phyloP scores from a whole-genome alignment of 2,113 vertebrate genomes.

The Azemiops feae region DNA sequence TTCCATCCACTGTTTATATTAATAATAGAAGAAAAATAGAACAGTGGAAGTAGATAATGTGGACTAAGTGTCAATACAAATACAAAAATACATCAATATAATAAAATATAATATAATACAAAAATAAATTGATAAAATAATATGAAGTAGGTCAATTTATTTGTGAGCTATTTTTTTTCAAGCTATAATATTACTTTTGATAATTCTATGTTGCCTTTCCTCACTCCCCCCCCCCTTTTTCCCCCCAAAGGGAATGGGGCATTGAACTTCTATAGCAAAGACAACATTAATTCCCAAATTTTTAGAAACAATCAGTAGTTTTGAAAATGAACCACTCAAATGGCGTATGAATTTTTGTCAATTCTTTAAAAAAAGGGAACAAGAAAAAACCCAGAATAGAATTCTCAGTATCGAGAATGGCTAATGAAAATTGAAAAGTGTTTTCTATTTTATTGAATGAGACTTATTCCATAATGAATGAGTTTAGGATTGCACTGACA shows the following conservation, averaged over 20 bases:
- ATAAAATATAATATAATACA: not conserved
- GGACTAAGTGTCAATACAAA: not conserved
- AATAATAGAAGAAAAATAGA: not conserved
- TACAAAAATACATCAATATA: no score
- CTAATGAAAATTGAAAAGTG: not conserved
- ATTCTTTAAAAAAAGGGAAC: not conserved
- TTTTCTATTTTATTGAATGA: not conserved
- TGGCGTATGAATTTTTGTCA: not conserved
- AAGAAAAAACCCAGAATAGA: not conserved
- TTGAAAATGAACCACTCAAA: not conserved
- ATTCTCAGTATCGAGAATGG: not conserved
- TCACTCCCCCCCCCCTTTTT: not conserved
- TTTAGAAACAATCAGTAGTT: not conserved
- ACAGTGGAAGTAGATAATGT: not conserved
- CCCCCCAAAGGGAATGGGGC: not conserved
- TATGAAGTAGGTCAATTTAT: constrained; percentile 11
- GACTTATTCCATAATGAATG: not conserved
- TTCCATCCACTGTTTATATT: not conserved
- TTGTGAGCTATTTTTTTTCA: not conserved
- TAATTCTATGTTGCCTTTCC: not conserved
- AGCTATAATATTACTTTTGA: not conserved
- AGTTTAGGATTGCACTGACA: not conserved
- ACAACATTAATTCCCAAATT: not conserved
- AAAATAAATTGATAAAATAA: constrained; percentile 3
- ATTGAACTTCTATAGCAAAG: not conserved